A percentile compares a stretch with the other conserved stretches of the same genome.
Conservation (phyloP, 1,140 invertebrate genomes). For the Cryptotermes secundus region DNA sequence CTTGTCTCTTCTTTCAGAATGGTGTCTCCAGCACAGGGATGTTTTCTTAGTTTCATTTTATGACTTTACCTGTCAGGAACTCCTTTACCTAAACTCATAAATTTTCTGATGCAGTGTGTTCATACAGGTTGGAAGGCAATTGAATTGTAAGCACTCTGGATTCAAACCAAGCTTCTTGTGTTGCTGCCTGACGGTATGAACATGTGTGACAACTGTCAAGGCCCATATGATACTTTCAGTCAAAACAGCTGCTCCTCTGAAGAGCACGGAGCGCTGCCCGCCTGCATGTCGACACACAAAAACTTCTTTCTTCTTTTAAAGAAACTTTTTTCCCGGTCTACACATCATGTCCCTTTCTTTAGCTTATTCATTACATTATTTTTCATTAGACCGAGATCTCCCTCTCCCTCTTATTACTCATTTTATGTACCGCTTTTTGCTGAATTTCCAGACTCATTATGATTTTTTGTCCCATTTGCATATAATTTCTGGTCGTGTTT, state of each 20-base stretch:
- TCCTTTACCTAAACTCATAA: too few relatives aligned
- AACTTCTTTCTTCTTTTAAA: neutral
- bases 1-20: too few relatives aligned
- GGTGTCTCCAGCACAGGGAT: too few relatives aligned
- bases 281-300: neutral
- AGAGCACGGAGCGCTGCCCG: neutral
- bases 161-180: neutral
- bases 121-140: too few relatives aligned
- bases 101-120: too few relatives aligned
- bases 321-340: neutral
- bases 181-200: neutral
- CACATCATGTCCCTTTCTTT: neutral
- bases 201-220: conserved; percentile 7
- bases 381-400: neutral
- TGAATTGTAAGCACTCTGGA: too few relatives aligned
- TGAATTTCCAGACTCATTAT: conserved; percentile 12
- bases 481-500: neutral
- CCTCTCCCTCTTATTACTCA: neutral
- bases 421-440: neutral
- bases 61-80: too few relatives aligned
- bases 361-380: conserved; percentile 2
- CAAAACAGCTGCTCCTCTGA: neutral
- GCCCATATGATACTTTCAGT: neutral
- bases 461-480: neutral
- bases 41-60: too few relatives aligned